Conservation (phyloP, 2,888 invertebrate species). For the Macroteleia sp. region DNA sequence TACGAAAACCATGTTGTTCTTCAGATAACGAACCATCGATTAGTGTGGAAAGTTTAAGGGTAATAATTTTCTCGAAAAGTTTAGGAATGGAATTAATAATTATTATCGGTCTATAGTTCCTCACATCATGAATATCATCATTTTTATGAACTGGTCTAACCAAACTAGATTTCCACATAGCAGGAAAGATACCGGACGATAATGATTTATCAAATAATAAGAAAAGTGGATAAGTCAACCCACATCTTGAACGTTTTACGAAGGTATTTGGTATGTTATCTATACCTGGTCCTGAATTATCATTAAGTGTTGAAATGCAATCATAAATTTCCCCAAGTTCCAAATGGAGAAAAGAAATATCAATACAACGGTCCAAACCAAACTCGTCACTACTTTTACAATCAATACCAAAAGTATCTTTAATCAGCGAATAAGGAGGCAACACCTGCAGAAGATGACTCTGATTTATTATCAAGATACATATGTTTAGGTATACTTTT, state of each 20-base stretch:
- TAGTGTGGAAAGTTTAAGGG: neutral
- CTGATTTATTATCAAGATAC: neutral
- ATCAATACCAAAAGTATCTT: too few species aligned
- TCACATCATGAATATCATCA: neutral
- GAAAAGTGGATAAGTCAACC: neutral
- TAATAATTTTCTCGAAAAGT: conserved; percentile 12
- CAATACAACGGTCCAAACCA: neutral
- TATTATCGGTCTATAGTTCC: conserved; percentile 21
- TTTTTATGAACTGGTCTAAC: conserved; percentile 16
- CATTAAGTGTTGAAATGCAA: neutral
- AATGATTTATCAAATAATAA: conserved; percentile 12
- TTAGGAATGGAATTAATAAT: conserved; percentile 20
- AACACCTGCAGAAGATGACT: neutral
- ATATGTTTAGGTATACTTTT: neutral
- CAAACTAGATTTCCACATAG: neutral
- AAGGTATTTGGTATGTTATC: conserved; percentile 5
- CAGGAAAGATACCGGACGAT: neutral
- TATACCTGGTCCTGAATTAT: neutral
- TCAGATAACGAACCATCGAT: neutral
- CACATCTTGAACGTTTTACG: neutral
- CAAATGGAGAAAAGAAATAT: neutral
- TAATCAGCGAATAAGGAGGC: too few species aligned
- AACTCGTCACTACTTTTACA: too few species aligned
- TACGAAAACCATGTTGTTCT: neutral
- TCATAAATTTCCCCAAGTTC: neutral